Conservation (phyloP, 2,797 vertebrate species). For the Phoxinus dragarum region DNA sequence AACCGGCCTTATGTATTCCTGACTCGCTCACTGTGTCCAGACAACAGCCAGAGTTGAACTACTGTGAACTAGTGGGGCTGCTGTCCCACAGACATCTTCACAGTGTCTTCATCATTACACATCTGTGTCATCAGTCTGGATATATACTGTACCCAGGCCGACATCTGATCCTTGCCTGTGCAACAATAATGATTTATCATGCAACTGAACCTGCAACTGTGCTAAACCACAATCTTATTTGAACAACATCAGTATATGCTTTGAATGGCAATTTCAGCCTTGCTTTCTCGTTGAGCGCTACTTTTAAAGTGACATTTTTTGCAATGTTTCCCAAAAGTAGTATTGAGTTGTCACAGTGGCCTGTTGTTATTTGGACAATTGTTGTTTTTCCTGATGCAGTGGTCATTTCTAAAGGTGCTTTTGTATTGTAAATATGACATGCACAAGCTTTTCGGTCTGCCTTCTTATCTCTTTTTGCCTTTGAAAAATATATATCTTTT, state of each 20-base stretch:
- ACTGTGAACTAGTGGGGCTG: constrained; percentile 41
- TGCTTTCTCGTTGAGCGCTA: constrained; percentile 6
- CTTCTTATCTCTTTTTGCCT: constrained; percentile 19
- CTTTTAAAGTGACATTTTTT: constrained; percentile 31
- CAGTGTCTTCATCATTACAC: constrained; percentile 32
- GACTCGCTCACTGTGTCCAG: constrained; percentile 48
- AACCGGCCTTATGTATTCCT: constrained; percentile 66
- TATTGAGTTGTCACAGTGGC: constrained; percentile 21
- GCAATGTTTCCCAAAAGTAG: constrained; percentile 7
- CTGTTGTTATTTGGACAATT: constrained; percentile 29
- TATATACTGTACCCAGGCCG: background rate
- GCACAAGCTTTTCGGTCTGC: constrained; percentile 31
- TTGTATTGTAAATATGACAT: constrained; percentile 31
- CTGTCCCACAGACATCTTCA: constrained; percentile 44
- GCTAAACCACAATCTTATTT: background rate
- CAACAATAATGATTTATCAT: background rate
- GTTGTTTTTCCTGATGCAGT: constrained; percentile 13
- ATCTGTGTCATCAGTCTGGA: background rate
- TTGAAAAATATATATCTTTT: constrained; percentile 3
- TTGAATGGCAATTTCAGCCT: constrained; percentile 23
- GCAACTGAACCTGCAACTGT: background rate
- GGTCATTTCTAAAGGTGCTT: constrained; percentile 34
- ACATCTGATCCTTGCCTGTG: background rate
- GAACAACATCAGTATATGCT: background rate
- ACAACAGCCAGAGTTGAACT: constrained; percentile 57